phyloP scores from a whole-genome alignment of 2,888 invertebrate species.

The Brenthis hecate region DNA sequence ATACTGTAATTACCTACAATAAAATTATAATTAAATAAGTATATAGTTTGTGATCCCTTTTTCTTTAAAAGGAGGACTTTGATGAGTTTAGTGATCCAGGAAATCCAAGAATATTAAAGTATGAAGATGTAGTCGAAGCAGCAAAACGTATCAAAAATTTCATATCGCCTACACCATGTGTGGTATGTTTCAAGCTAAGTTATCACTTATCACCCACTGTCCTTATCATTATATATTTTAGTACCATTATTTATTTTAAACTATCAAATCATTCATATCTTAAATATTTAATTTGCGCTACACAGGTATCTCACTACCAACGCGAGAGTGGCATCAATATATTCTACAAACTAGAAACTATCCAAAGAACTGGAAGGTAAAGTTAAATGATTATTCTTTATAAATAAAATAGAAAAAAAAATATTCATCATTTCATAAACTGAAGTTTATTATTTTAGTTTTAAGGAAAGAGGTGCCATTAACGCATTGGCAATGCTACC shows the following conservation, averaged over 20 bases:
- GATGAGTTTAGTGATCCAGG: slow-evolving; percentile 71
- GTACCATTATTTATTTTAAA: too few species aligned
- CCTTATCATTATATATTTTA: too few species aligned
- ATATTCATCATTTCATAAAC: too few species aligned
- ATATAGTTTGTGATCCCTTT: not conserved
- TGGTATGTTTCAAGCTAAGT: slow-evolving; percentile 47
- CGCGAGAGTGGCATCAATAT: slow-evolving; percentile 51
- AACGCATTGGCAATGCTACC: slow-evolving; percentile 83
- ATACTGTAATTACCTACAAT: not conserved
- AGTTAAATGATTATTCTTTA: too few species aligned
- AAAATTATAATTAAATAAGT: not conserved
- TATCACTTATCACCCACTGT: not conserved
- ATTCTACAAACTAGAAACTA: slow-evolving; percentile 45
- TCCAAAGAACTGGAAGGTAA: slow-evolving; percentile 46
- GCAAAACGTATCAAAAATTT: slow-evolving; percentile 47
- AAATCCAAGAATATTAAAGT: slow-evolving; percentile 57
- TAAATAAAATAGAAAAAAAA: too few species aligned
- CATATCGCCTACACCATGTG: slow-evolving; percentile 55
- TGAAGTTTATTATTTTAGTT: slow-evolving; percentile 67
- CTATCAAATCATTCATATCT: too few species aligned
- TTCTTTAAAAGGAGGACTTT: slow-evolving; percentile 61
- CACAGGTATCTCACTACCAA: slow-evolving; percentile 61
- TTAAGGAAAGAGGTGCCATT: slow-evolving; percentile 88
- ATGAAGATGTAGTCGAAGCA: slow-evolving; percentile 58
- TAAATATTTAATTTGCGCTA: slow-evolving; percentile 29